Evolutionary conservation across 2,113 vertebrate genomes (phyloP).

Genomic region (Oreocharis arfaki): DNA sequence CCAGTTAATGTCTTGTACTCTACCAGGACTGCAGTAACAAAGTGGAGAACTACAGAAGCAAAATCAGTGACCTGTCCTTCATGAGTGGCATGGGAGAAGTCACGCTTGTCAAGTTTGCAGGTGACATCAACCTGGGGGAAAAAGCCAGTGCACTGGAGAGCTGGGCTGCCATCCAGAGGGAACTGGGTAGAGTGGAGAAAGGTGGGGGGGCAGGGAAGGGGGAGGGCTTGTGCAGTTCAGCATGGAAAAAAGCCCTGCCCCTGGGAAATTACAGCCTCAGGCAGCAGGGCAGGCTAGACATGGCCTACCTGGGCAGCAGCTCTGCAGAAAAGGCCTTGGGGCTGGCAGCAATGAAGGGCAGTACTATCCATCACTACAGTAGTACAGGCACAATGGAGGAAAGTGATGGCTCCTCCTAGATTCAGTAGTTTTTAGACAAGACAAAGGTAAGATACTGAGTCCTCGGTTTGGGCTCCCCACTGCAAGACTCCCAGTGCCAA

Average conservation of each 20-base stretch:
- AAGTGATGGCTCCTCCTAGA: background rate
- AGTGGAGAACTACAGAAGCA: background rate
- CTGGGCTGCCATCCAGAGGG: background rate
- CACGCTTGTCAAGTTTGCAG: background rate
- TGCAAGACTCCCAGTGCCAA: background rate
- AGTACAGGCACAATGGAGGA: too few species aligned
- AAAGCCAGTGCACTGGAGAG: background rate
- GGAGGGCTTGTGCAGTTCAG: background rate
- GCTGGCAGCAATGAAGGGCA: background rate
- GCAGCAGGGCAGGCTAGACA: background rate
- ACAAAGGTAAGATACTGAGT: background rate
- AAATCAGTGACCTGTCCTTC: background rate
- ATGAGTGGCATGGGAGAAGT: background rate
- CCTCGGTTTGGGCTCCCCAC: background rate
- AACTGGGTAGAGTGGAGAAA: background rate
- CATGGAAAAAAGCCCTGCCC: background rate
- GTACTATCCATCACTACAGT: fast-evolving
- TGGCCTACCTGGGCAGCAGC: background rate
- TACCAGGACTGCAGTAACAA: background rate
- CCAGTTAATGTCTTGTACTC: background rate
- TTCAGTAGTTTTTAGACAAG: background rate
- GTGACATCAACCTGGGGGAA: background rate
- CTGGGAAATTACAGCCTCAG: background rate
- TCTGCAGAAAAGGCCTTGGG: background rate
- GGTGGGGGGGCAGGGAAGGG: fast-evolving